phyloP scores from a whole-genome alignment of 2,888 invertebrate species.

The Neuroscelio doddi region DNA sequence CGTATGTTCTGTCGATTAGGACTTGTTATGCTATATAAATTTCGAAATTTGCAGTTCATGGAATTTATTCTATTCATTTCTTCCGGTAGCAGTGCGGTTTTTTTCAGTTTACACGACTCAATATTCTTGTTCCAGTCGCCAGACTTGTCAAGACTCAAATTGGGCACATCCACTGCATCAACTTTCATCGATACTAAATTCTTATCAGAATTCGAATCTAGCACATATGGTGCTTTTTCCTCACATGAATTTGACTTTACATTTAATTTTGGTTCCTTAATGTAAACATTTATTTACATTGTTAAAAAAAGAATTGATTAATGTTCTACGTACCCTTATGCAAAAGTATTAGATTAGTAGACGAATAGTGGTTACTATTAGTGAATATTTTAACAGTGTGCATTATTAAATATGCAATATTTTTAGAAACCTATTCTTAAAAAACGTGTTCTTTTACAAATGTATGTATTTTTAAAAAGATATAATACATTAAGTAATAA shows the following conservation, averaged over 20 bases:
- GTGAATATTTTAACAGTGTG: too few species aligned
- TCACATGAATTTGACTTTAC: constrained; percentile 10
- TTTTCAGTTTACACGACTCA: constrained; percentile 20
- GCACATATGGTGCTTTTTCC: constrained; percentile 19
- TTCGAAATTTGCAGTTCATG: constrained; percentile 54
- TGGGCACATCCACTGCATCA: constrained; percentile 6
- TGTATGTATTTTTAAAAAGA: too few species aligned
- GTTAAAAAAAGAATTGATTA: too few species aligned
- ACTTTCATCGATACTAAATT: constrained; percentile 21
- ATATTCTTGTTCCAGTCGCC: constrained; percentile 52
- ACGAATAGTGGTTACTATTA: too few species aligned
- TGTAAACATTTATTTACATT: too few species aligned
- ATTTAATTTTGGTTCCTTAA: constrained; percentile 6
- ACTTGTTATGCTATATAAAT: constrained; percentile 55
- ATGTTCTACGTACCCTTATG: too few species aligned
- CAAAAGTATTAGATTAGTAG: too few species aligned
- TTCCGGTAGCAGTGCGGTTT: constrained; percentile 12
- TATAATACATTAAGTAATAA: too few species aligned
- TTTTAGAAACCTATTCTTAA: too few species aligned
- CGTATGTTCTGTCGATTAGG: constrained; percentile 4
- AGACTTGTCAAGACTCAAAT: constrained; percentile 37
- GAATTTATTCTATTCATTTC: constrained; percentile 23
- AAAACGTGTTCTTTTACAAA: too few species aligned
- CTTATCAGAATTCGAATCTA: constrained; percentile 12
- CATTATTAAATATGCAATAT: too few species aligned